A percentile compares a stretch with the other conserved stretches of the same genome.
These are phyloP conservation scores for Brachionus sp. DNA, from an alignment of 1,140 invertebrate genomes.

Conservation along the genomic window DNA sequence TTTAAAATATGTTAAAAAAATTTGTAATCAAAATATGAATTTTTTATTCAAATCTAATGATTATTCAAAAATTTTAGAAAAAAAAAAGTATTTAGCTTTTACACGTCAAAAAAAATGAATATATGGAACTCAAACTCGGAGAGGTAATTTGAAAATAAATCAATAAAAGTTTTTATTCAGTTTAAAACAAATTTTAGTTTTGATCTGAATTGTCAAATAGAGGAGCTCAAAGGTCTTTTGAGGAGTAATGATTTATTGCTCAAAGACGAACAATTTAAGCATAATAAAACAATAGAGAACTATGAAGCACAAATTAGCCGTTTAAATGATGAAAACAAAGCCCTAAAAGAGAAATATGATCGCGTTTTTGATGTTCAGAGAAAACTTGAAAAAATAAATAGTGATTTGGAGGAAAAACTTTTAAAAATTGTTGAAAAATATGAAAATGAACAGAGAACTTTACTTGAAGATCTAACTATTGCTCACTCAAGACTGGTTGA, in stretches of 20 bases:
- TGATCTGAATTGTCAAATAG: constrained; percentile 14
- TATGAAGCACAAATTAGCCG: background rate
- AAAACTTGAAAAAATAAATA: constrained; percentile 87
- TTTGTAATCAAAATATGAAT: background rate
- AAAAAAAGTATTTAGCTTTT: background rate
- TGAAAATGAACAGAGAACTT: constrained; percentile 79
- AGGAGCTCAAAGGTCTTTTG: constrained; percentile 21
- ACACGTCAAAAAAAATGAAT: constrained; percentile 25
- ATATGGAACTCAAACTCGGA: constrained; percentile 17
- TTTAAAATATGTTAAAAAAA: background rate
- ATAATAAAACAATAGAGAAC: background rate
- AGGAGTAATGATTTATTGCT: background rate
- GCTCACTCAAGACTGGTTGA: constrained; percentile 81
- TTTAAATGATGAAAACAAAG: background rate
- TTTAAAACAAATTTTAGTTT: background rate
- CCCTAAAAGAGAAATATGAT: constrained; percentile 13
- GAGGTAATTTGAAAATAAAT: background rate
- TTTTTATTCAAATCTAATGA: background rate
- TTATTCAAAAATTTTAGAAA: background rate
- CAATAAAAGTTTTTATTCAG: background rate
- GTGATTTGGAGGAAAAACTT: constrained; percentile 88
- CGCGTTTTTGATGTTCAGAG: background rate
- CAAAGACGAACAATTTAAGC: constrained; percentile 20
- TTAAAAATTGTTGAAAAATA: constrained; percentile 77
- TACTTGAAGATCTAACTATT: constrained; percentile 80